Percentiles rank a stretch among this genome's conserved stretches.
These are phyloP conservation scores for Butastur rufipennis DNA, from an alignment of 2,113 vertebrate genomes.

Conservation along the genomic window DNA sequence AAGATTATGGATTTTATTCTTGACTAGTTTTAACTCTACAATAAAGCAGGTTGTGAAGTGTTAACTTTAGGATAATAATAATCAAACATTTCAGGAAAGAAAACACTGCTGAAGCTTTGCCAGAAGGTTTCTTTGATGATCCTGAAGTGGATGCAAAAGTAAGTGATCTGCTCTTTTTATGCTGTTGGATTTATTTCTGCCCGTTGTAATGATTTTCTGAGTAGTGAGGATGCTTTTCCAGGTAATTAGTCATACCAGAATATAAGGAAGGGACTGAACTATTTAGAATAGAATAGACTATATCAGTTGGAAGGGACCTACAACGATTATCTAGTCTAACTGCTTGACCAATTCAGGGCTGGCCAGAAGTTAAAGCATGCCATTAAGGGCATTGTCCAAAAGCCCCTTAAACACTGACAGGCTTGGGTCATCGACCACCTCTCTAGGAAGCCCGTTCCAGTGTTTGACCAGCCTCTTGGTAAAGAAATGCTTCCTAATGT, in stretches of 20 bases:
- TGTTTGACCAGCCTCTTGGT: neutral
- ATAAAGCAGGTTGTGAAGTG: neutral
- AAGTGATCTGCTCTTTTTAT: neutral
- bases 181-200: neutral
- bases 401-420: neutral
- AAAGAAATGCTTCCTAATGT: neutral
- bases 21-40: neutral
- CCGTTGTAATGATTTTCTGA: neutral
- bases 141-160: conserved; percentile 90
- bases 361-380: neutral
- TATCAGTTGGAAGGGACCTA: neutral
- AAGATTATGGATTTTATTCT: neutral
- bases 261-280: neutral
- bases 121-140: conserved; percentile 98
- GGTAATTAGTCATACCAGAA: neutral
- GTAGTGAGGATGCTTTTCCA: neutral
- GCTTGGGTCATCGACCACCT: fast-evolving
- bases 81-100: conserved; percentile 74
- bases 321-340: neutral
- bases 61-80: neutral
- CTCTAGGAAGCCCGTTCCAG: neutral
- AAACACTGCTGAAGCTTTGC: conserved; percentile 88
- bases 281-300: neutral
- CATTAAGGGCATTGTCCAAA: neutral
- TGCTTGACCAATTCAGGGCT: neutral